Evolutionary conservation across 1,140 invertebrate species (phyloP).

Genomic region (Dinoponera quadriceps): DNA sequence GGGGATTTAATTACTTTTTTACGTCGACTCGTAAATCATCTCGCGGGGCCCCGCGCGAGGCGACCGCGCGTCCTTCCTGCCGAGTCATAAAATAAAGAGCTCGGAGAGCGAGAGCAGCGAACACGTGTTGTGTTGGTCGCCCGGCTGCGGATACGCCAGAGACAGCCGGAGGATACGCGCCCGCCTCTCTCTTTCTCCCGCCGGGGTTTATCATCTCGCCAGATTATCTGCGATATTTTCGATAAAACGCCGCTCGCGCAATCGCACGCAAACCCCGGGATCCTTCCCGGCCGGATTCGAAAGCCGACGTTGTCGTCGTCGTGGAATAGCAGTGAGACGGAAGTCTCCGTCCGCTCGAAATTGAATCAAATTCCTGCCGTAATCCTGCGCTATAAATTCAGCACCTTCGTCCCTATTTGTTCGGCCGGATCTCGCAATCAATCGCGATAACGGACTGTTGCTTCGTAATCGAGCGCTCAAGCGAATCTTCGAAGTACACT

Average conservation of each 20-base stretch:
- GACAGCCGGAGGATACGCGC: constrained; percentile 23
- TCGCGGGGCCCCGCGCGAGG: constrained; percentile 58
- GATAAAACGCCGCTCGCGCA: background rate
- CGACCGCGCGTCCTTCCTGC: constrained; percentile 72
- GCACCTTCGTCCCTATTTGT: too few relatives aligned
- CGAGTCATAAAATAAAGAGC: constrained; percentile 80
- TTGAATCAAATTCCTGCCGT: too few relatives aligned
- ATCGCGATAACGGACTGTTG: too few relatives aligned
- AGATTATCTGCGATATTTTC: constrained; percentile 46
- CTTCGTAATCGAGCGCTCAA: too few relatives aligned
- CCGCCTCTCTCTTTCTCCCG: background rate
- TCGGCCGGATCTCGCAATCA: too few relatives aligned
- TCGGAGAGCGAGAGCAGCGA: constrained; percentile 45
- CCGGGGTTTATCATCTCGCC: constrained; percentile 22
- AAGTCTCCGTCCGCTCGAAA: too few relatives aligned
- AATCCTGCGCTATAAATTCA: too few relatives aligned
- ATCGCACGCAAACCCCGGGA: background rate
- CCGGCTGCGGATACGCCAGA: constrained; percentile 17
- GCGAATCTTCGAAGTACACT: too few relatives aligned
- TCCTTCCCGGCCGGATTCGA: background rate
- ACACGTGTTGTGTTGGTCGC: constrained; percentile 66
- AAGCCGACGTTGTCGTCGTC: too few relatives aligned
- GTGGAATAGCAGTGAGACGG: too few relatives aligned
- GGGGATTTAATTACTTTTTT: constrained; percentile 84
- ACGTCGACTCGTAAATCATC: constrained; percentile 83